Base-by-base conservation (phyloP, 2,888 invertebrate species). In the Idaea aversata region DNA sequence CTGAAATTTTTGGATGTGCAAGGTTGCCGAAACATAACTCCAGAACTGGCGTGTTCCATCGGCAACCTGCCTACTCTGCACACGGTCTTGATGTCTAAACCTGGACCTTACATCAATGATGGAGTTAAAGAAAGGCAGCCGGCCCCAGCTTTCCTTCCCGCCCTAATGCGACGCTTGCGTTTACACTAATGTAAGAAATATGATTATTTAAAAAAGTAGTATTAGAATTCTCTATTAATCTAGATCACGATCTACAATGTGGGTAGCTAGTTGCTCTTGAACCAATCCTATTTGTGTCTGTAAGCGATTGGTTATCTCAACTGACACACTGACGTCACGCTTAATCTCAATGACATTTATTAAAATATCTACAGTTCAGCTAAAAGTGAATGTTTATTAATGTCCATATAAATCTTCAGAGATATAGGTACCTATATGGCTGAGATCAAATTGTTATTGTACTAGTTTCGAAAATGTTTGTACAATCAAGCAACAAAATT, bases 1-100 rank as follows among this genome's bases (percentile, higher is more conserved):
- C 84, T 95, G 64, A 93, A 93, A 72, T 90, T 93, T 70, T 81
- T 95, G 65, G 95, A 95, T 77, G 92, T 95, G 7, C 94, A 93
- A 76, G 90, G 90, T 6, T 94, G 94, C 73, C 90, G 88, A 15
- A 87, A 88, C 62, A 91, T 94, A 73, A 88, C 94, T 5, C 85
- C 88, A 4, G 92, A 93, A 69, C 82, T 90, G 0, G 92, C 90
- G 2, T 90, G 89, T 71, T 77, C 87, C 0, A 85, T 93, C n/a
- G 87, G 88, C 25, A 73, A 72, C 57, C 69, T 91, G 64, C 84
- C 90, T 0, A 88, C 90, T 2, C 75, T 93, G 15, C 93, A 93
- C 68, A 93, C 93, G 3, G 84, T 93, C 15, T 73, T 91, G 59
- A 87, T 93, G 81, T 88, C 93, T 0, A 93, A 91, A 70, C 93